Evolutionary conservation across 2,113 vertebrate species (phyloP).

Genomic region (Holacanthus passer): DNA sequence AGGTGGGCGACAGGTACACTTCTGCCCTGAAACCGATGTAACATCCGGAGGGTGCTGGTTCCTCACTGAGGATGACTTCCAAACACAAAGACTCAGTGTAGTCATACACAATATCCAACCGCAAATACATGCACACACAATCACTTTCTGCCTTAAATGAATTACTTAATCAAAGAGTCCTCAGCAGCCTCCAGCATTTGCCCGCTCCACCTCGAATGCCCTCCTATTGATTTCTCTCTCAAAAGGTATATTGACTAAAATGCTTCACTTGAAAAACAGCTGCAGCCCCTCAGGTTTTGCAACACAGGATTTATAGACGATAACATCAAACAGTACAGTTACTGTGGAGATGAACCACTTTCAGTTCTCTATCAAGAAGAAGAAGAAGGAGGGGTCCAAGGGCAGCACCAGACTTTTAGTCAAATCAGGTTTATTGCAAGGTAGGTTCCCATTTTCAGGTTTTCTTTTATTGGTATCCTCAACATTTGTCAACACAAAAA

Average conservation of each 20-base stretch:
- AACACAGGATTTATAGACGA: not conserved
- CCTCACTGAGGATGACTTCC: not conserved
- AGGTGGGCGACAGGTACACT: conserved; percentile 28
- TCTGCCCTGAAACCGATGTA: conserved; percentile 32
- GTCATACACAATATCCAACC: not conserved
- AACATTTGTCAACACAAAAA: too few species aligned
- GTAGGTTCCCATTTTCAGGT: too few species aligned
- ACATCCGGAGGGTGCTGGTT: not conserved
- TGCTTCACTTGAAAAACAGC: not conserved
- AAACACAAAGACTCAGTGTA: not conserved
- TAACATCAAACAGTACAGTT: not conserved
- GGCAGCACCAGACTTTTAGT: not conserved
- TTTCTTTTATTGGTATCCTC: too few species aligned
- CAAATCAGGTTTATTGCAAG: too few species aligned
- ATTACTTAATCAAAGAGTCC: not conserved
- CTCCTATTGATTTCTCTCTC: conserved; percentile 31
- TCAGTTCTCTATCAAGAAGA: not conserved
- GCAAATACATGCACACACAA: not conserved
- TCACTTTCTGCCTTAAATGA: not conserved
- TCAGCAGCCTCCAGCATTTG: conserved; percentile 33
- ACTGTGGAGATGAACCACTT: not conserved
- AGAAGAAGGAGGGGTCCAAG: not conserved
- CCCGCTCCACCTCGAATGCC: conserved; percentile 19
- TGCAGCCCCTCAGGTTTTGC: conserved; percentile 9
- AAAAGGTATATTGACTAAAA: conserved; percentile 11